Evolutionary conservation across 1,140 invertebrate species (phyloP).

Genomic region (Habropoda laboriosa): DNA sequence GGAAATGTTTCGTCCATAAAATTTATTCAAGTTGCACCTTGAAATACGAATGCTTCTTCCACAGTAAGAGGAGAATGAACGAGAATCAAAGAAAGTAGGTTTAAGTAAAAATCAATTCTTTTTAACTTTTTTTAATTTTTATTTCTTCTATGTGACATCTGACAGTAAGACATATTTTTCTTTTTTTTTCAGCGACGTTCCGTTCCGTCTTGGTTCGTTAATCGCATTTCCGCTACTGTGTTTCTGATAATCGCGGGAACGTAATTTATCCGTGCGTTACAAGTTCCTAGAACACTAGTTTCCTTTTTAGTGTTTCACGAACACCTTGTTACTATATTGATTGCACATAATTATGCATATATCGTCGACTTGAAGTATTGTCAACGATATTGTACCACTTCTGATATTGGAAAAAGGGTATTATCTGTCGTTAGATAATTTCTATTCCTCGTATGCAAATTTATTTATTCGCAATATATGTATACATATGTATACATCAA

Average conservation of each 20-base stretch:
- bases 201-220: background rate
- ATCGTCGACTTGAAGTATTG: background rate
- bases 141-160: background rate
- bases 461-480: background rate
- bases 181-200: background rate
- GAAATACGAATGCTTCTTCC: background rate
- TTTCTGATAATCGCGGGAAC: background rate
- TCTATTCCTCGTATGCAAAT: background rate
- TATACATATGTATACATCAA: too few relatives aligned
- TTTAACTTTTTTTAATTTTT: background rate
- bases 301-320: background rate
- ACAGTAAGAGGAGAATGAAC: background rate
- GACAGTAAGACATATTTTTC: too few relatives aligned
- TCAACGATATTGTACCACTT: background rate
- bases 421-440: background rate
- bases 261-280: background rate
- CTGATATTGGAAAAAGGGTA: background rate
- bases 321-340: background rate
- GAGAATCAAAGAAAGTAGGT: background rate
- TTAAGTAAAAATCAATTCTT: background rate
- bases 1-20: background rate
- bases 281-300: background rate
- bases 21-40: background rate
- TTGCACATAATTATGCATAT: background rate
- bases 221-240: background rate